phyloP scores from a whole-genome alignment of 2,113 vertebrate species.

The Atrichornis clamosus region DNA sequence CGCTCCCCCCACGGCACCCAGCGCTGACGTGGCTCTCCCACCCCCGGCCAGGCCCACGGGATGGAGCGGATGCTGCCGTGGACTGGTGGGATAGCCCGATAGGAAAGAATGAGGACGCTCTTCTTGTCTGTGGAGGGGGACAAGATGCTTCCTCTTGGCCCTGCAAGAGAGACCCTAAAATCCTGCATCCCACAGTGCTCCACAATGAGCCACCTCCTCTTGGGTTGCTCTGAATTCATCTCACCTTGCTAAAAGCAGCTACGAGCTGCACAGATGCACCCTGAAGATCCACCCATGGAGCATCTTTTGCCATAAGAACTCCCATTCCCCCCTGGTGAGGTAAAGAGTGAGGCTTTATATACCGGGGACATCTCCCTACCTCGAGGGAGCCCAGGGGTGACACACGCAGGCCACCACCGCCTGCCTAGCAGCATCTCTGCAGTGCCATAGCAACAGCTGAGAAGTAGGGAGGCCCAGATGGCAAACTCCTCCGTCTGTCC shows the following conservation, averaged over 20 bases:
- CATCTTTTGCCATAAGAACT: neutral
- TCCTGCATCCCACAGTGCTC: neutral
- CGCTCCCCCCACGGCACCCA: neutral
- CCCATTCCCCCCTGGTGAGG: neutral
- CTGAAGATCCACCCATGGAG: neutral
- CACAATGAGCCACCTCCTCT: neutral
- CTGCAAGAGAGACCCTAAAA: neutral
- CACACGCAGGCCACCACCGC: neutral
- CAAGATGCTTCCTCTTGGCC: neutral
- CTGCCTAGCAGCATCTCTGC: constrained; percentile 47
- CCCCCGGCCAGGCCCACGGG: neutral
- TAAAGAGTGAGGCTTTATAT: neutral
- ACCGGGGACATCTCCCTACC: neutral
- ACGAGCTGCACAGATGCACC: neutral
- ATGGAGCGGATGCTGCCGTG: neutral
- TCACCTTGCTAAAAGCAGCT: neutral
- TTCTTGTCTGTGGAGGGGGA: rapidly evolving
- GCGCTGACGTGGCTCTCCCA: constrained; percentile 5
- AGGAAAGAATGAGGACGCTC: neutral
- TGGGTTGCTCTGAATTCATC: neutral
- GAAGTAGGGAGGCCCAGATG: constrained; percentile 62
- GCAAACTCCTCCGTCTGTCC: constrained; percentile 56
- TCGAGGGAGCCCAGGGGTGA: constrained; percentile 2
- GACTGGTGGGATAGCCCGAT: neutral
- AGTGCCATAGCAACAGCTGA: constrained; percentile 62